phyloP scores from a whole-genome alignment of 2,888 invertebrate species.

The Nemotelus nigrinus region DNA sequence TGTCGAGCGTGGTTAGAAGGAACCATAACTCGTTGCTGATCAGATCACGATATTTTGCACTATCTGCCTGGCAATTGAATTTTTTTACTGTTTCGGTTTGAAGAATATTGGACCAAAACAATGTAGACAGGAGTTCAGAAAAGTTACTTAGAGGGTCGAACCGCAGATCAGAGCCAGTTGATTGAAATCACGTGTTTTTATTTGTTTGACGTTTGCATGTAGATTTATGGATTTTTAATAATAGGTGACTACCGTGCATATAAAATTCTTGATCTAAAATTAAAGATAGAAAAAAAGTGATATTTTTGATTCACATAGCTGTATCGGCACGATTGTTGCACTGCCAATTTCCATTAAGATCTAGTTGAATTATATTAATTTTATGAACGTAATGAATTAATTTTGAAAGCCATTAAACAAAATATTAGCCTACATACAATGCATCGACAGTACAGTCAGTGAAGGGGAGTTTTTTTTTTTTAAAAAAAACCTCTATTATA shows the following conservation, averaged over 20 bases:
- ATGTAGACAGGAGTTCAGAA: neutral
- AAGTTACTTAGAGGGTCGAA: slow-evolving; percentile 27
- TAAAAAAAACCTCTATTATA: no score
- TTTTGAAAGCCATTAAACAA: no score
- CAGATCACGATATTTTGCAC: slow-evolving; percentile 24
- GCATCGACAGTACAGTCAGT: no score
- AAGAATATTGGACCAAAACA: neutral
- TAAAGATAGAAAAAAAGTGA: no score
- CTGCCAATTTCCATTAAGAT: no score
- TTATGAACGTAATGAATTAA: no score
- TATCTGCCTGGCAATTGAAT: slow-evolving; percentile 13
- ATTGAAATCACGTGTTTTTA: slow-evolving; percentile 21
- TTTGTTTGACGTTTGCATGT: neutral
- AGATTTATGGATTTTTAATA: slow-evolving; percentile 26
- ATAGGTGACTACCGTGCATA: neutral
- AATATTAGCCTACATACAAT: no score
- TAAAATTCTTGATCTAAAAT: no score
- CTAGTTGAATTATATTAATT: no score
- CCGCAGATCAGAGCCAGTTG: neutral
- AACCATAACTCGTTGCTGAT: slow-evolving; percentile 18
- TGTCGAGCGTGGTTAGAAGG: slow-evolving; percentile 34
- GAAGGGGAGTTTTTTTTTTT: no score
- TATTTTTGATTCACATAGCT: no score
- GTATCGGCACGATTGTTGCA: no score
- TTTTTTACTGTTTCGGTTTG: slow-evolving; percentile 8